Percentiles rank a stretch among this genome's conserved stretches.
Evolutionary conservation across 2,797 vertebrate species (phyloP).

Genomic region (Girardinus metallicus): DNA sequence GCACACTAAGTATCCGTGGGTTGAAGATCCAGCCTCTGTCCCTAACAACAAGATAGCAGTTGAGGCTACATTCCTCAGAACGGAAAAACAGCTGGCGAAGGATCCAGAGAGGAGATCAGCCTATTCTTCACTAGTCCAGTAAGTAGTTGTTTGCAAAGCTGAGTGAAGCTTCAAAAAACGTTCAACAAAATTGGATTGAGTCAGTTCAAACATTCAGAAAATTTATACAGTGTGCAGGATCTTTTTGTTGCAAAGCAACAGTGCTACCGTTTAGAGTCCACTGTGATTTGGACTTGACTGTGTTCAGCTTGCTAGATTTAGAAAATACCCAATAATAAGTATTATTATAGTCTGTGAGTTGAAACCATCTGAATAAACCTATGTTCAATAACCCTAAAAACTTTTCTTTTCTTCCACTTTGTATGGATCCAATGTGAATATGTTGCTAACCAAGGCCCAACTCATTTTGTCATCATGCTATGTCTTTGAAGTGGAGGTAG

Average conservation of each 20-base stretch:
- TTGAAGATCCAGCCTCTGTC: no score
- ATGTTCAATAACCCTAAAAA: background rate
- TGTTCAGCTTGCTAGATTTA: no score
- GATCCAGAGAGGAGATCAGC: no score
- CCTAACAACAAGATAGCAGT: no score
- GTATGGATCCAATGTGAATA: constrained; percentile 30
- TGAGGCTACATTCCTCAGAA: no score
- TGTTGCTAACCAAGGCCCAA: constrained; percentile 26
- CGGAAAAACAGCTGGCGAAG: no score
- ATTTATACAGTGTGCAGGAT: background rate
- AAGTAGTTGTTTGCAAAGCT: no score
- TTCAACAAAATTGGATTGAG: no score
- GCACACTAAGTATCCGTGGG: no score
- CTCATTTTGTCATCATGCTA: constrained; percentile 10
- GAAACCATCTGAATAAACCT: background rate
- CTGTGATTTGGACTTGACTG: background rate
- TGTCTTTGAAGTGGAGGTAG: constrained; percentile 66
- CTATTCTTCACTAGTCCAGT: no score
- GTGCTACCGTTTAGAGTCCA: background rate
- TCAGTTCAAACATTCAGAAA: background rate
- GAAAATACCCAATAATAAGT: no score
- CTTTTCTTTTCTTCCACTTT: constrained; percentile 7
- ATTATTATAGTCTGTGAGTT: background rate
- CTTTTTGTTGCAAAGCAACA: background rate
- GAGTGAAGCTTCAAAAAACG: no score